These are phyloP conservation scores for Apostichopus japonicus DNA, from an alignment of 35 echinoderm and acorn worm species.

Conservation along the genomic window DNA sequence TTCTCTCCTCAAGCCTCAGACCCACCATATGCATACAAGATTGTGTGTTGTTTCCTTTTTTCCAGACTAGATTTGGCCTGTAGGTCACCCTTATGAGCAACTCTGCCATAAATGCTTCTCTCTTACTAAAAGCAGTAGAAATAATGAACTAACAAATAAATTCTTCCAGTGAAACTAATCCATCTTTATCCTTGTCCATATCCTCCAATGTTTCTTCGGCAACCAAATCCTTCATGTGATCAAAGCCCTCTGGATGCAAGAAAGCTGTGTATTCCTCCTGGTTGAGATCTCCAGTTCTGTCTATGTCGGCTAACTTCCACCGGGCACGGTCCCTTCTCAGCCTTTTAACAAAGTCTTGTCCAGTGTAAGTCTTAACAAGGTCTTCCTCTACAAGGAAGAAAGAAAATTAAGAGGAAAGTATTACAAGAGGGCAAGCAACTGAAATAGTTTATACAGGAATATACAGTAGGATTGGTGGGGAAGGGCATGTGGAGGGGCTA, in stretches of 20 bases:
- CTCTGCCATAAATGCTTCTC: no score
- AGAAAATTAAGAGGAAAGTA: no score
- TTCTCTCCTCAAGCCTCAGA: no score
- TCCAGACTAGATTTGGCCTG: no score
- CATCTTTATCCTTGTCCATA: slow-evolving; percentile 84
- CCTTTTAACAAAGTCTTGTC: slow-evolving; percentile 56
- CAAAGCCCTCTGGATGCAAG: slow-evolving; percentile 68
- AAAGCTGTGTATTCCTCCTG: slow-evolving; percentile 71
- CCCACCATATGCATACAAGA: no score
- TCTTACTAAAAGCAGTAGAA: not conserved
- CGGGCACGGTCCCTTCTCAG: slow-evolving; percentile 58
- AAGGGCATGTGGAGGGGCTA: no score
- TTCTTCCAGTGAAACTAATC: slow-evolving; percentile 71
- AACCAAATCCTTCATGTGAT: slow-evolving; percentile 72
- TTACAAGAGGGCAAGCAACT: no score
- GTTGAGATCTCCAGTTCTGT: slow-evolving; percentile 57
- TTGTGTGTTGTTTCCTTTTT: no score
- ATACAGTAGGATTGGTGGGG: no score
- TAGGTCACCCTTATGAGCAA: no score
- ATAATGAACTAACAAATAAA: slow-evolving; percentile 61
- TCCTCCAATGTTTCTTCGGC: slow-evolving; percentile 74
- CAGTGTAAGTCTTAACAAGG: not conserved
- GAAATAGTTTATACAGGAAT: no score
- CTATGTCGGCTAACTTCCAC: slow-evolving; percentile 66
- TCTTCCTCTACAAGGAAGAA: not conserved